phyloP scores from a whole-genome alignment of 2,888 invertebrate genomes.

The Drosophila pseudotakahashii region DNA sequence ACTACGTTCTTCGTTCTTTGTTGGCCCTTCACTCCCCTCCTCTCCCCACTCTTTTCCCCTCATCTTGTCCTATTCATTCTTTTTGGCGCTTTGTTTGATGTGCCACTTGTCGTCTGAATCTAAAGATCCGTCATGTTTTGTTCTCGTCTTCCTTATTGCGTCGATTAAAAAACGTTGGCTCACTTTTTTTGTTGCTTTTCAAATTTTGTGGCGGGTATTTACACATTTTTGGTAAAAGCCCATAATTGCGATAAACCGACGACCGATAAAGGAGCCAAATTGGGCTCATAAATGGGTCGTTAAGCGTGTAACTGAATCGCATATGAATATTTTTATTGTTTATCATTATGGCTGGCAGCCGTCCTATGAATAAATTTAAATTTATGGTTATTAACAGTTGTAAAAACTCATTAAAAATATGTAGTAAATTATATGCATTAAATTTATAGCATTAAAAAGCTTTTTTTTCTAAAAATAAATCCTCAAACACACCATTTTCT shows the following conservation, averaged over 20 bases:
- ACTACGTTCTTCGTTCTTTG: slow-evolving; percentile 18
- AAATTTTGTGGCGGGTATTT: slow-evolving; percentile 14
- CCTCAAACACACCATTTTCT: no score
- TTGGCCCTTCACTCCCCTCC: not conserved
- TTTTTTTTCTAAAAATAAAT: not conserved
- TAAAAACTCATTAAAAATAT: not conserved
- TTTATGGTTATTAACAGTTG: not conserved
- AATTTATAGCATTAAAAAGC: not conserved
- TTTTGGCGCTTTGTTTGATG: slow-evolving; percentile 72
- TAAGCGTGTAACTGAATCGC: slow-evolving; percentile 27
- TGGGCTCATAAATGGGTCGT: slow-evolving; percentile 22
- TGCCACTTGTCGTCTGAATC: slow-evolving; percentile 61
- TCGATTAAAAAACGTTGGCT: slow-evolving; percentile 6
- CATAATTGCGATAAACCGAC: slow-evolving; percentile 19
- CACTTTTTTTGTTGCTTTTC: slow-evolving; percentile 8
- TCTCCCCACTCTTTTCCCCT: not conserved
- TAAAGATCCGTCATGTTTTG: not conserved
- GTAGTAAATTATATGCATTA: not conserved
- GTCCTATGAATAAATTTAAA: not conserved
- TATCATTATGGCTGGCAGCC: not conserved
- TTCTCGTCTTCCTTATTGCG: slow-evolving; percentile 23
- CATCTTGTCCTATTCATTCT: slow-evolving; percentile 44
- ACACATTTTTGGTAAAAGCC: slow-evolving; percentile 5
- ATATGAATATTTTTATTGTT: slow-evolving; percentile 13
- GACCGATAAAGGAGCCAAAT: slow-evolving; percentile 26